Evolutionary conservation across 1,140 invertebrate species (phyloP).

Genomic region (Amphibalanus amphitrite): DNA sequence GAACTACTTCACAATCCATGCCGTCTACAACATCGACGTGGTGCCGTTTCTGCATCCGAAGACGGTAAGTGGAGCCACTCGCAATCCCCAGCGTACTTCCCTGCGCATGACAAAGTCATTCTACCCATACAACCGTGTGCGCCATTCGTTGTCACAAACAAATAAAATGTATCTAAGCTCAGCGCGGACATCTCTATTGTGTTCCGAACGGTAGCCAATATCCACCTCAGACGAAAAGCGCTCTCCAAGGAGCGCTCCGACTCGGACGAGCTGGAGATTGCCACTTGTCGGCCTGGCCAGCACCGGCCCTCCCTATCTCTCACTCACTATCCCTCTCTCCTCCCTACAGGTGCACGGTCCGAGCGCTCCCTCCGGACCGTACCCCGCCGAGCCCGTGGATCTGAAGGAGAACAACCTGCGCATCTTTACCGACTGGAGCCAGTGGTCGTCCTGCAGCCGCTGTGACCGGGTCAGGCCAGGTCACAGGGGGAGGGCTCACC

Average conservation of each 20-base stretch:
- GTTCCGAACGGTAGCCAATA: not conserved
- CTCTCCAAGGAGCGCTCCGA: too few species aligned
- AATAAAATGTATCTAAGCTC: not conserved
- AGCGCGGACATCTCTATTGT: not conserved
- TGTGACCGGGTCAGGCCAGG: slow-evolving; percentile 29
- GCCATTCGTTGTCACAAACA: not conserved
- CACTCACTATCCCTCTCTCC: too few species aligned
- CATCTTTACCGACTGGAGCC: slow-evolving; percentile 30
- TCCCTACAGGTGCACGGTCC: not conserved
- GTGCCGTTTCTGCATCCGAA: not conserved
- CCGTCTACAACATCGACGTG: not conserved
- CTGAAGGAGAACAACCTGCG: slow-evolving; percentile 16
- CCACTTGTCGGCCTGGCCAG: too few species aligned
- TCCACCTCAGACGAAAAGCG: too few species aligned
- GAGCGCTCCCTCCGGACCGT: not conserved
- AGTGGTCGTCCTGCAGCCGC: slow-evolving; percentile 42
- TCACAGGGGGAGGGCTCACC: not conserved
- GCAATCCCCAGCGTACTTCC: too few species aligned
- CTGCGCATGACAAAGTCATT: too few species aligned
- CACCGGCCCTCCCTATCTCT: too few species aligned
- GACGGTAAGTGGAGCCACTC: not conserved
- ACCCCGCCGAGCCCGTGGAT: not conserved
- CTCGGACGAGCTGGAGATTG: too few species aligned
- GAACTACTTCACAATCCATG: not conserved
- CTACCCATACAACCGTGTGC: not conserved